Evolutionary conservation across 2,888 invertebrate species (phyloP).

Genomic region (Ornithoptera alexandrae): DNA sequence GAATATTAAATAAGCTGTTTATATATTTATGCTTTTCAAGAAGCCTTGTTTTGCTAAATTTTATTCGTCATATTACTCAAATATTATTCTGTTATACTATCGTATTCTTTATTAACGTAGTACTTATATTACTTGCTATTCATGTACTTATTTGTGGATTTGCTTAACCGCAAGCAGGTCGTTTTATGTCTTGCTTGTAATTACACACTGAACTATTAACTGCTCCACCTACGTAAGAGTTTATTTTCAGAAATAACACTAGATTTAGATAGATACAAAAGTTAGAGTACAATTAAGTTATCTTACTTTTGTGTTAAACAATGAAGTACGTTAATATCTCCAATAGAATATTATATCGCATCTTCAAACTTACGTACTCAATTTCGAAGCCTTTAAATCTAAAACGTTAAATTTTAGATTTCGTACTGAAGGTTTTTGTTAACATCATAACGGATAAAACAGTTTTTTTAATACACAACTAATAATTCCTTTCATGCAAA

Average conservation of each 20-base stretch:
- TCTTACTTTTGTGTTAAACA: background rate
- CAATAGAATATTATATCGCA: background rate
- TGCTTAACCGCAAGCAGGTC: constrained; percentile 27
- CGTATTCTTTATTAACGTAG: constrained; percentile 15
- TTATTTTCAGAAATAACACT: constrained; percentile 12
- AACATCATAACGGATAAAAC: no score
- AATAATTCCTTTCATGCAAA: no score
- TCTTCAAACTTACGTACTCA: background rate
- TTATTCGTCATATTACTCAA: no score
- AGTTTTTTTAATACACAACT: no score
- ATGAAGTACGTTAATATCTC: background rate
- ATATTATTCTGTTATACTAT: background rate
- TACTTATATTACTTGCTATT: constrained; percentile 18
- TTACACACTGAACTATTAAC: constrained; percentile 20
- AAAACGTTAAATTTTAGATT: no score
- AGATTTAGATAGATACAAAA: background rate
- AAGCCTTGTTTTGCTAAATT: no score
- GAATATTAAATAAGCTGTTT: no score
- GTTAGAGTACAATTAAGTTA: background rate
- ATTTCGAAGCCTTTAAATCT: background rate
- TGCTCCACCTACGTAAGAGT: constrained; percentile 14
- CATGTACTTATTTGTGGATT: constrained; percentile 6
- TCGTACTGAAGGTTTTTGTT: no score
- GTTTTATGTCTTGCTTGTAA: constrained; percentile 23
- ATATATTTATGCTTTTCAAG: no score